phyloP scores from a whole-genome alignment of 2,113 vertebrate genomes.

The Tursiops truncatus region DNA sequence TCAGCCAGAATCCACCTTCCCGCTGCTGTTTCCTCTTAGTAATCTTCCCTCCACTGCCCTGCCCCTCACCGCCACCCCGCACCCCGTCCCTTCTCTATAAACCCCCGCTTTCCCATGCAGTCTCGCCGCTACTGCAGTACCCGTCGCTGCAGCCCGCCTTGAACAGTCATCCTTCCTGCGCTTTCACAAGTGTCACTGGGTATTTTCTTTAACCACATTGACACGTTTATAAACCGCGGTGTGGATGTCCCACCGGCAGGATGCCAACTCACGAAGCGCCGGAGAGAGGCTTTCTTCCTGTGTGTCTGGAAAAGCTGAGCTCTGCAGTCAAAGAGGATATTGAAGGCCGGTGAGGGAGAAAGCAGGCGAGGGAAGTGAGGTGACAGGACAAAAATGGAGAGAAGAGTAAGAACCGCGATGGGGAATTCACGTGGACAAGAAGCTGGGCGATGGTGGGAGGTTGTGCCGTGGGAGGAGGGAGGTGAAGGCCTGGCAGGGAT shows the following conservation, averaged over 20 bases:
- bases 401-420: accelerated
- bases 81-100: neutral
- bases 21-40: neutral
- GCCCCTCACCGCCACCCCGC: neutral
- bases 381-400: neutral
- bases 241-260: neutral
- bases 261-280: neutral
- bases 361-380: neutral
- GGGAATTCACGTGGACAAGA: neutral
- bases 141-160: neutral
- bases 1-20: neutral
- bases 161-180: neutral
- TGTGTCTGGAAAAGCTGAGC: neutral
- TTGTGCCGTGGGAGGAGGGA: neutral
- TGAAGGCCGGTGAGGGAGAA: neutral
- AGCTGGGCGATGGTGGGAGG: neutral
- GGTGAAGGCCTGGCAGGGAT: too few relatives aligned
- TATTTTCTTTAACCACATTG: neutral
- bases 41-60: neutral
- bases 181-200: neutral
- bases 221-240: neutral
- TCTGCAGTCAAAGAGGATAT: neutral
- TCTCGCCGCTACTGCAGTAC: neutral
- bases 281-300: neutral
- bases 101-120: neutral